These are phyloP conservation scores for Etheostoma spectabile DNA, from an alignment of 2,113 vertebrate genomes.

Conservation along the genomic window DNA sequence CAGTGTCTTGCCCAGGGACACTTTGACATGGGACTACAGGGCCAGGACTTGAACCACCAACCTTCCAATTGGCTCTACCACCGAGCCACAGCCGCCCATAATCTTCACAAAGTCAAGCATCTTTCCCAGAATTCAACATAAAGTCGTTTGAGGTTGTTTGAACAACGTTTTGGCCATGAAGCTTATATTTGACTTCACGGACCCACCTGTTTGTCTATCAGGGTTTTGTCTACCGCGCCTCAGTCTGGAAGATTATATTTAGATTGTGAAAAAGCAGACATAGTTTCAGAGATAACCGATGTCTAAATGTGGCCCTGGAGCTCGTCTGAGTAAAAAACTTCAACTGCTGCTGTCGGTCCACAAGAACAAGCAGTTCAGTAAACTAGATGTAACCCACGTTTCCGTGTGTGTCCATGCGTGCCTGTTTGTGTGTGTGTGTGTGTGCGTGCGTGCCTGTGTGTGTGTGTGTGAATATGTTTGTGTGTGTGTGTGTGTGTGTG, in stretches of 20 bases:
- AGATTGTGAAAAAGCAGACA: not conserved
- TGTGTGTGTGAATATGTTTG: not conserved
- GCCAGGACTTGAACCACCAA: too few relatives aligned
- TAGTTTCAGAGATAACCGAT: not conserved
- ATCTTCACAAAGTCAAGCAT: not conserved
- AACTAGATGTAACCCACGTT: conserved; percentile 22
- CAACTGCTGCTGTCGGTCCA: not conserved
- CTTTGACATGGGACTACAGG: too few relatives aligned
- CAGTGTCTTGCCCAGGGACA: too few relatives aligned
- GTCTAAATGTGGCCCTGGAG: conserved; percentile 14
- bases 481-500: not conserved
- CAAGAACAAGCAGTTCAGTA: conserved; percentile 26
- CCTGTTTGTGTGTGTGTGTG: not conserved
- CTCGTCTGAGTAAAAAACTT: not conserved
- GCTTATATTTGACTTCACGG: not conserved
- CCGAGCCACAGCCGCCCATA: too few relatives aligned
- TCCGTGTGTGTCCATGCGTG: not conserved
- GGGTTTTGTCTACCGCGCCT: conserved; percentile 19
- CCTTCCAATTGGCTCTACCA: too few relatives aligned
- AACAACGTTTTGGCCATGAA: not conserved
- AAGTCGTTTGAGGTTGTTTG: not conserved
- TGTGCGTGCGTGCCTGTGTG: not conserved
- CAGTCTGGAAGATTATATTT: conserved; percentile 8
- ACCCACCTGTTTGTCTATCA: conserved; percentile 24
- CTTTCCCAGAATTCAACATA: not conserved